A percentile compares a stretch with the other conserved stretches of the same genome.
phyloP scores from a whole-genome alignment of 2,113 vertebrate genomes.

The Marcusenius ussheri region DNA sequence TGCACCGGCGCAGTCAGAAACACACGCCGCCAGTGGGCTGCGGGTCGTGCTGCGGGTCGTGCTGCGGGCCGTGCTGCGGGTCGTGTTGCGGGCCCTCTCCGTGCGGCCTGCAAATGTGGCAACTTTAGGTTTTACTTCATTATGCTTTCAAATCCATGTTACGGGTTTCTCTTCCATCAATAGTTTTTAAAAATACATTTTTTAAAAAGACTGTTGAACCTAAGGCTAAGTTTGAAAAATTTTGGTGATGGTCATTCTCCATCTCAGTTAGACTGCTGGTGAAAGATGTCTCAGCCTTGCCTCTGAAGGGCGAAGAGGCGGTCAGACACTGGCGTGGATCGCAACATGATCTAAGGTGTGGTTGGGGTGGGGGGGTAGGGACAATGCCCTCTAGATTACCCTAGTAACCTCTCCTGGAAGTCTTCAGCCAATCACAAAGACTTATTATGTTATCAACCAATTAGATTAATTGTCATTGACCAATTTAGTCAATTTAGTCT shows the following conservation, averaged over 20 bases:
- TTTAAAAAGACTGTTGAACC: neutral
- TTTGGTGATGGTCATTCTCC: neutral
- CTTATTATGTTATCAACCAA: neutral
- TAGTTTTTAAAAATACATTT: neutral
- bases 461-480: neutral
- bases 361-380: neutral
- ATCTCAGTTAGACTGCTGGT: neutral
- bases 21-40: neutral
- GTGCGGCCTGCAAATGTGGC: neutral
- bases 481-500: neutral
- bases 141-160: neutral
- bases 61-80: neutral
- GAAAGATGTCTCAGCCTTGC: neutral
- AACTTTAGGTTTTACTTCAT: neutral
- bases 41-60: no score
- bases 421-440: neutral
- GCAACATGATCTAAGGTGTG: neutral
- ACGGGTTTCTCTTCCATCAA: neutral
- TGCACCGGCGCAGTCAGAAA: neutral
- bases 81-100: neutral
- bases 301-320: neutral
- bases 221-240: neutral
- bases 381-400: neutral
- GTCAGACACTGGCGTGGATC: neutral
- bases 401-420: neutral